A percentile compares a stretch with the other conserved stretches of the same genome.
These are phyloP conservation scores for Gopherus flavomarginatus DNA, from an alignment of 2,113 vertebrate genomes.

Conservation along the genomic window DNA sequence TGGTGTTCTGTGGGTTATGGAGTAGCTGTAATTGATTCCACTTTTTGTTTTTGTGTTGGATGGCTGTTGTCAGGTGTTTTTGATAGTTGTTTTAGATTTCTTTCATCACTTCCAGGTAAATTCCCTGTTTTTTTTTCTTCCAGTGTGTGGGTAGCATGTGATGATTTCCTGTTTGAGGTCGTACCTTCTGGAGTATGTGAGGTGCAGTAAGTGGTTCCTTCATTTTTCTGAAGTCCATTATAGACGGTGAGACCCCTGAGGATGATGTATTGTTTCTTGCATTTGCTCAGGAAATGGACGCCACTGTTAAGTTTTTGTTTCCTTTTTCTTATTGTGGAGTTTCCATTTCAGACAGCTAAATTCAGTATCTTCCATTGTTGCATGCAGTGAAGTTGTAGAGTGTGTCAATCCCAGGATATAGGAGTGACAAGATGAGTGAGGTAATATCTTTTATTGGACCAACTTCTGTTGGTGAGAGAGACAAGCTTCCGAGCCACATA, in stretches of 20 bases:
- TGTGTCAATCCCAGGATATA: too few species aligned
- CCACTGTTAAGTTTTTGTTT: too few species aligned
- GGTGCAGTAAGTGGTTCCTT: too few species aligned
- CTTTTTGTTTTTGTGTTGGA: neutral
- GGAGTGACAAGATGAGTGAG: too few species aligned
- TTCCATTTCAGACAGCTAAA: too few species aligned
- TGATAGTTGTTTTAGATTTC: neutral
- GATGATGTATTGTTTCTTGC: neutral
- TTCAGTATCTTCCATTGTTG: too few species aligned
- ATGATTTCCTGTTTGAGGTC: neutral
- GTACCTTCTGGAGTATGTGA: neutral
- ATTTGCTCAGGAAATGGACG: too few species aligned
- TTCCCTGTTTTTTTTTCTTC: neutral
- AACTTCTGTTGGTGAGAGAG: too few species aligned
- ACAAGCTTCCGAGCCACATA: too few species aligned
- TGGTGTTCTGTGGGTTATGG: neutral
- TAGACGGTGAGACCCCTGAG: neutral
- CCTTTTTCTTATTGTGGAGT: too few species aligned
- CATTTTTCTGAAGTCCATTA: neutral
- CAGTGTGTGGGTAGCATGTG: neutral
- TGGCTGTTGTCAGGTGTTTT: neutral
- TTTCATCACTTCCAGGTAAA: neutral
- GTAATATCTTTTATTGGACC: too few species aligned
- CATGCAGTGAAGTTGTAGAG: too few species aligned
- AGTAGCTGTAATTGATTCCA: neutral